Conservation (phyloP, 2,888 invertebrate genomes). For the Hyalella azteca region DNA sequence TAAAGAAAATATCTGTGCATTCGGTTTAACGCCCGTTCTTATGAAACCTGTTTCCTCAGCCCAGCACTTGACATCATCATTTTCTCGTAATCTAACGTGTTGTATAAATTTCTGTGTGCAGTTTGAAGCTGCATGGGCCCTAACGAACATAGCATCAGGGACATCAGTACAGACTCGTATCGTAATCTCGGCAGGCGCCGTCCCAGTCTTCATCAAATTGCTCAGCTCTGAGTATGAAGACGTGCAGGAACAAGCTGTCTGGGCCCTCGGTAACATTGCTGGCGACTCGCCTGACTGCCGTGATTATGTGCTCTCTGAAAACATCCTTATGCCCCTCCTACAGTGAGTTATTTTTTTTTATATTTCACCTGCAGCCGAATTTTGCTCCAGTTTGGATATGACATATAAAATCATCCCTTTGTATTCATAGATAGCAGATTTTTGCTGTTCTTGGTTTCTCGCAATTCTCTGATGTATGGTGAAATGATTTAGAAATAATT, state of each 20-base stretch:
- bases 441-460: no score
- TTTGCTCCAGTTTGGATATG: no score
- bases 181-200: conserved; percentile 84
- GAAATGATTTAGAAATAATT: background rate
- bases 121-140: conserved; percentile 96
- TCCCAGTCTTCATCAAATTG: conserved; percentile 79
- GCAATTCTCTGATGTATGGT: background rate
- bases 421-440: no score
- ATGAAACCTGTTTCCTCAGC: no score
- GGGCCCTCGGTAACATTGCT: conserved; percentile 97
- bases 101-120: no score
- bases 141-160: conserved; percentile 97
- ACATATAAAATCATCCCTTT: no score
- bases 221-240: conserved; percentile 72
- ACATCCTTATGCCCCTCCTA: conserved; percentile 79
- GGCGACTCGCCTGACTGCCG: conserved; percentile 70
- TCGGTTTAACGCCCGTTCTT: no score
- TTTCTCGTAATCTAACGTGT: no score
- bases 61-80: no score
- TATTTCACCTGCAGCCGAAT: no score
- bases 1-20: no score
- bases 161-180: conserved; percentile 87
- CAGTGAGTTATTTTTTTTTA: conserved; percentile 71
- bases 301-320: conserved; percentile 83
- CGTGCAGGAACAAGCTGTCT: conserved; percentile 91